Evolutionary conservation across 2,113 vertebrate genomes (phyloP), one percentile per base, ranked within the genome.

Genomic region (Epinephelus lanceolatus): DNA sequence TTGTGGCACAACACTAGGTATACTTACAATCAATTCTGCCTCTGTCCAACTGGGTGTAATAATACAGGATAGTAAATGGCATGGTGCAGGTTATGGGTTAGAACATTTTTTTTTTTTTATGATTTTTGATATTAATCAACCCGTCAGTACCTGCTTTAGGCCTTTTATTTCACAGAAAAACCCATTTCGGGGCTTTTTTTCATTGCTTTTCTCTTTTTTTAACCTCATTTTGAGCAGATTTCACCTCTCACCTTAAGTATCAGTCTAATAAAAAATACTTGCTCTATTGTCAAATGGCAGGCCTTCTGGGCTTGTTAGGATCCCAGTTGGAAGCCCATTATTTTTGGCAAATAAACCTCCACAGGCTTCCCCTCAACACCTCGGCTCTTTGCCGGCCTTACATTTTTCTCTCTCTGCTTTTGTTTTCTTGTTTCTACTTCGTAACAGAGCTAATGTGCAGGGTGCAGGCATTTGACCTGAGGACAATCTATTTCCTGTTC

Each of bases 321-420:
- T 76, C 66, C 37, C 72, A 45, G 37, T 33, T 21, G 73, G 74
- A 68, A 40, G 60, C 25, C 69, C 18, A 63, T 81, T 89, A 81
- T 85, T 84, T 67, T 79, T 79, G 27, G 51, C 60, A 60, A 78
- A 78, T 83, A 87, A 83, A 80, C 60, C 76, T 69, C 27, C 7
- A 12, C 55, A 18, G 60, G 37, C 12, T 25, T 56, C 37, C 40
- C 68, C 14, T 27, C 30, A 59, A 27, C 51, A 47, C 69, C 52
- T 70, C 25, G 2, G n/a, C 33, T 9, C 62, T 55, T 55, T 66
- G 33, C 17, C 10, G 2, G 37, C 19, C 40, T 45, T 45, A 19
- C 23, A 67, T 68, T 37, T 84, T 42, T 66, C 45, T 59, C 33
- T 40, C 21, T 51, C 9, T 60, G 33, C 33, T 40, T 61, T 23